phyloP scores from a whole-genome alignment of 2,888 invertebrate genomes.

The Pachymerium ferrugineum region DNA sequence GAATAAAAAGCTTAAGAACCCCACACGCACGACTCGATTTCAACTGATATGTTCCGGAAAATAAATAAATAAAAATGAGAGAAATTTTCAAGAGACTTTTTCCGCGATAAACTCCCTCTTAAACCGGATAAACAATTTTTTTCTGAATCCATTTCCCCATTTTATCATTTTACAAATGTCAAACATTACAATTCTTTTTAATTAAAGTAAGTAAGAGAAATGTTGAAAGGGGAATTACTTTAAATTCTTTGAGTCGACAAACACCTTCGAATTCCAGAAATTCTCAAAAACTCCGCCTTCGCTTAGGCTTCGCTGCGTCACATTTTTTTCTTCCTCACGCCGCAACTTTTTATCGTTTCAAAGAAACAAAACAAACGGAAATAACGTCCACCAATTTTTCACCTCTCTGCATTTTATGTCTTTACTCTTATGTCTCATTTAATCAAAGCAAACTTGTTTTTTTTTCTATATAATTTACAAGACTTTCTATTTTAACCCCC shows the following conservation, averaged over 20 bases:
- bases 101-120: not conserved
- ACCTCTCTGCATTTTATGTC: conserved; percentile 1
- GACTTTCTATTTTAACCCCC: not conserved
- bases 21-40: not conserved
- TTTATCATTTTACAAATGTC: too few relatives aligned
- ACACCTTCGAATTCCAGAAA: conserved; percentile 12
- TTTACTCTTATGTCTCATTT: conserved; percentile 1
- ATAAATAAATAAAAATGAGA: conserved; percentile 4
- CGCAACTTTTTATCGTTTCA: not conserved
- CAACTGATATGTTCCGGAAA: not conserved
- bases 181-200: too few relatives aligned
- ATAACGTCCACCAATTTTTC: conserved; percentile 12
- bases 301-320: conserved; percentile 14
- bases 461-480: not conserved
- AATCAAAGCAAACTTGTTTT: not conserved
- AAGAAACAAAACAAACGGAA: not conserved
- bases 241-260: not conserved
- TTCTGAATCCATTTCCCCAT: too few relatives aligned
- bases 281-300: conserved; percentile 16
- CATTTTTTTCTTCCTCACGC: not conserved
- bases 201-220: too few relatives aligned
- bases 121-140: too few relatives aligned
- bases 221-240: too few relatives aligned
- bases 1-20: conserved; percentile 14
- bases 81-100: not conserved